Evolutionary conservation across 2,797 vertebrate species (phyloP).

Genomic region (Salarias fasciatus): DNA sequence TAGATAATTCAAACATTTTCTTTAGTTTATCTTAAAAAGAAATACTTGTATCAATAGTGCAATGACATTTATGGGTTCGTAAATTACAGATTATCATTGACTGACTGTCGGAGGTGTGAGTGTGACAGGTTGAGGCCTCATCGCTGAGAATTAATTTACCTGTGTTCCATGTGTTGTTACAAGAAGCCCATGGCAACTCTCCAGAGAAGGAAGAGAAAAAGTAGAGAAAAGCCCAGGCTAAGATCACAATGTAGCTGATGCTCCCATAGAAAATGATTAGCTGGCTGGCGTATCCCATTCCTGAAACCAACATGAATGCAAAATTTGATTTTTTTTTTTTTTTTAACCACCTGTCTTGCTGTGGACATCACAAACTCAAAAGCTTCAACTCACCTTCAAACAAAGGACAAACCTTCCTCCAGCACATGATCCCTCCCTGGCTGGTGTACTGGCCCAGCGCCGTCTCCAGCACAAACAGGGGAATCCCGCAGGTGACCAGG

Average conservation of each 20-base stretch:
- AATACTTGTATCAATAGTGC: not conserved
- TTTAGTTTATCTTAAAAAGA: no score
- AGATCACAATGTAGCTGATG: constrained; percentile 74
- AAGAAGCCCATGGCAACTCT: constrained; percentile 74
- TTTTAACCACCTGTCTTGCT: not conserved
- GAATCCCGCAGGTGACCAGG: constrained; percentile 78
- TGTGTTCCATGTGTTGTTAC: constrained; percentile 79
- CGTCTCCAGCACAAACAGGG: constrained; percentile 80
- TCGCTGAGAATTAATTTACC: constrained; percentile 34
- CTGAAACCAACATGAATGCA: constrained; percentile 49
- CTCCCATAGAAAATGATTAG: constrained; percentile 69
- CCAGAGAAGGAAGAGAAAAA: constrained; percentile 72
- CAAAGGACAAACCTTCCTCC: constrained; percentile 81
- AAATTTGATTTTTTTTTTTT: no score
- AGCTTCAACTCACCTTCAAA: constrained; percentile 74
- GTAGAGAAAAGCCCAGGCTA: constrained; percentile 79
- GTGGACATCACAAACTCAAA: not conserved
- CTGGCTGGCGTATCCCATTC: constrained; percentile 74
- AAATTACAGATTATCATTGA: not conserved
- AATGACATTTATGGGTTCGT: not conserved
- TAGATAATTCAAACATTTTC: not conserved
- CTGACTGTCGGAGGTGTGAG: not conserved
- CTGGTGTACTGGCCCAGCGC: constrained; percentile 83
- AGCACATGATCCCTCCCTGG: constrained; percentile 80
- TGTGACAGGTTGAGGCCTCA: not conserved